These are phyloP conservation scores for Rhagoletis pomonella DNA, from an alignment of 1,140 invertebrate genomes.

Conservation along the genomic window DNA sequence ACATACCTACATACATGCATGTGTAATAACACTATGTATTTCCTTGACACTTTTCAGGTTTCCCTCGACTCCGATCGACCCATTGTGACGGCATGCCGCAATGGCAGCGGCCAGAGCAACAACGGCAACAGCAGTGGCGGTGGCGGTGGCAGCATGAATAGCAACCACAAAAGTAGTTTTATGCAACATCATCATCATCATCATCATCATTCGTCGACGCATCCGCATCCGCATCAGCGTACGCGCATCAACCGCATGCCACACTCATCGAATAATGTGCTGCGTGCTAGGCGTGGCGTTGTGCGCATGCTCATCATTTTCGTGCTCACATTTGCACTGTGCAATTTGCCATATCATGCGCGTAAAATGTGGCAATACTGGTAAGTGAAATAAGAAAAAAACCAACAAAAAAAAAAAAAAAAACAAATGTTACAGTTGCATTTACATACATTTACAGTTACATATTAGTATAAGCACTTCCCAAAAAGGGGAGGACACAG, in stretches of 20 bases:
- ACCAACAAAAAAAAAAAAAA: too few relatives aligned
- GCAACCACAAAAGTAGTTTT: conserved; percentile 51
- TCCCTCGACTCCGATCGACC: conserved; percentile 73
- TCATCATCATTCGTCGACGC: conserved; percentile 55
- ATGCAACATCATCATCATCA: conserved; percentile 56
- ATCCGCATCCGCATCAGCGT: conserved; percentile 53
- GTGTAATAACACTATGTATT: not conserved
- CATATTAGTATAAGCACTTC: not conserved
- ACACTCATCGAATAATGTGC: conserved; percentile 81
- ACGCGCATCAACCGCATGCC: conserved; percentile 75
- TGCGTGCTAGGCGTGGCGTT: conserved; percentile 81
- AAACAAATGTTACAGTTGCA: not conserved
- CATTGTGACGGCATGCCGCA: conserved; percentile 72
- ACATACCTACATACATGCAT: not conserved
- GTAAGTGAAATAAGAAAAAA: conserved; percentile 65
- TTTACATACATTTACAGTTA: not conserved
- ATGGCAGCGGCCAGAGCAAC: conserved; percentile 1
- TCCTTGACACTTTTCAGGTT: conserved; percentile 63
- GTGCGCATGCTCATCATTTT: conserved; percentile 89
- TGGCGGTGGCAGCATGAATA: conserved; percentile 54
- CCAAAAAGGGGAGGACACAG: not conserved
- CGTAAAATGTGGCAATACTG: conserved; percentile 87
- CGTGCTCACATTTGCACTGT: conserved; percentile 87
- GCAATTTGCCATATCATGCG: conserved; percentile 89
- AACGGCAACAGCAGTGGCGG: conserved; percentile 65